phyloP scores from a whole-genome alignment of 2,797 vertebrate species.

The Tragopan temminckii region DNA sequence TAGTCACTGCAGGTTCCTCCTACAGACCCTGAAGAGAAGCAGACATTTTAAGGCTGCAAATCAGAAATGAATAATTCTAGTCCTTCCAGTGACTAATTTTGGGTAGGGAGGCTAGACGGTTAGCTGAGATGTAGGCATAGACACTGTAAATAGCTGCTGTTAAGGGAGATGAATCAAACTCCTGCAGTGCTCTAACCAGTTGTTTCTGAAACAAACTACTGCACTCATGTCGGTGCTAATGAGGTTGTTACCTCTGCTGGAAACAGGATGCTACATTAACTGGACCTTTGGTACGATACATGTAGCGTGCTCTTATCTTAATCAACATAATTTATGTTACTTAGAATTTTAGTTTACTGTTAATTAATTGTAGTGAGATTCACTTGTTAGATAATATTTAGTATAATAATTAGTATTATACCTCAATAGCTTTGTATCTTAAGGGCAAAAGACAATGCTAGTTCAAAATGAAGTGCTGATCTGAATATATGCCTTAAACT shows the following conservation, averaged over 20 bases:
- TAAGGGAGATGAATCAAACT: neutral
- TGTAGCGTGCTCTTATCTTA: neutral
- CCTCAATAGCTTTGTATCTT: neutral
- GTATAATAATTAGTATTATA: constrained; percentile 27
- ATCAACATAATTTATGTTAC: neutral
- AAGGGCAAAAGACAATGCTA: constrained; percentile 14
- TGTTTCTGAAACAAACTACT: neutral
- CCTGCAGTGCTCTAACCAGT: neutral
- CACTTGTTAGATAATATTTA: constrained; percentile 21
- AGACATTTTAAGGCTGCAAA: neutral
- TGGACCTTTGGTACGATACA: neutral
- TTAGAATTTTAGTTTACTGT: constrained; percentile 36
- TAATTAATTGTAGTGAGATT: constrained; percentile 34
- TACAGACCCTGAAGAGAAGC: neutral
- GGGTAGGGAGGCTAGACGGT: neutral
- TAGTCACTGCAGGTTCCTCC: neutral
- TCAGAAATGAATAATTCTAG: neutral
- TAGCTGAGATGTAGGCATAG: neutral
- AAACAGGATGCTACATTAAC: neutral
- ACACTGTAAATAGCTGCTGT: neutral
- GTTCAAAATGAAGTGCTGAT: neutral
- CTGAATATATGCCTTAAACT: neutral
- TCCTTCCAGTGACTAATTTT: neutral
- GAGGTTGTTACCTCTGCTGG: neutral
- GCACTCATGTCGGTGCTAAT: neutral